Evolutionary conservation across 2,888 invertebrate genomes (phyloP).

Genomic region (Oligia latruncula): DNA sequence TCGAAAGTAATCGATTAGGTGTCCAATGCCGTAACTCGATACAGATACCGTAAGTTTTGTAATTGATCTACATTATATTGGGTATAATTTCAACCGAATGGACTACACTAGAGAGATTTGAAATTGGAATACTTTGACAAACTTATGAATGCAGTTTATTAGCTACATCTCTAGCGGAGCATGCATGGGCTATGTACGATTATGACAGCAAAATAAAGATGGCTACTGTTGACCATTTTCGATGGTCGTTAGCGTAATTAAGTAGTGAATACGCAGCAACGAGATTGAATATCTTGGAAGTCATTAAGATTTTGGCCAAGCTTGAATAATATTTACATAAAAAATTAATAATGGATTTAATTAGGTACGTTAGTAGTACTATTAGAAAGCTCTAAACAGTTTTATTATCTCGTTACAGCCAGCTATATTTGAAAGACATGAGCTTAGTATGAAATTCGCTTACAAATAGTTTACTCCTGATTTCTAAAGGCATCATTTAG

Average conservation of each 20-base stretch:
- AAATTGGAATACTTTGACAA: conserved; percentile 66
- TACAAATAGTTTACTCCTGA: neutral
- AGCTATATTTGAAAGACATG: neutral
- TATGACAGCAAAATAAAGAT: conserved; percentile 55
- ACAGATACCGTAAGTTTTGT: conserved; percentile 71
- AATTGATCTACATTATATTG: conserved; percentile 72
- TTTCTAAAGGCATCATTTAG: conserved; percentile 10
- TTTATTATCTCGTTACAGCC: conserved; percentile 5
- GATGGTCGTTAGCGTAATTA: conserved; percentile 67
- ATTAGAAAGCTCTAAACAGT: conserved; percentile 44
- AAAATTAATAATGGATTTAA: conserved; percentile 21
- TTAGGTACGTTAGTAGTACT: conserved; percentile 3
- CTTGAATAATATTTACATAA: conserved; percentile 46
- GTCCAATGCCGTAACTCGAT: conserved; percentile 71
- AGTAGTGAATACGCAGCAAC: conserved; percentile 61
- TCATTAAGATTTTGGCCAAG: conserved; percentile 33
- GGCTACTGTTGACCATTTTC: conserved; percentile 50
- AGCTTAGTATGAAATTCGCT: neutral
- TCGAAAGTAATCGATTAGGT: conserved; percentile 75
- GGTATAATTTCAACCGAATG: conserved; percentile 63
- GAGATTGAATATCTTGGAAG: conserved; percentile 57
- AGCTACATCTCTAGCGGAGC: conserved; percentile 14
- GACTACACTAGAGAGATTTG: conserved; percentile 56
- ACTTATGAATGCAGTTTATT: conserved; percentile 49
- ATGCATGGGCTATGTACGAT: conserved; percentile 8